Base-by-base conservation (phyloP, 2,113 vertebrate genomes). In the Euleptes europaea region DNA sequence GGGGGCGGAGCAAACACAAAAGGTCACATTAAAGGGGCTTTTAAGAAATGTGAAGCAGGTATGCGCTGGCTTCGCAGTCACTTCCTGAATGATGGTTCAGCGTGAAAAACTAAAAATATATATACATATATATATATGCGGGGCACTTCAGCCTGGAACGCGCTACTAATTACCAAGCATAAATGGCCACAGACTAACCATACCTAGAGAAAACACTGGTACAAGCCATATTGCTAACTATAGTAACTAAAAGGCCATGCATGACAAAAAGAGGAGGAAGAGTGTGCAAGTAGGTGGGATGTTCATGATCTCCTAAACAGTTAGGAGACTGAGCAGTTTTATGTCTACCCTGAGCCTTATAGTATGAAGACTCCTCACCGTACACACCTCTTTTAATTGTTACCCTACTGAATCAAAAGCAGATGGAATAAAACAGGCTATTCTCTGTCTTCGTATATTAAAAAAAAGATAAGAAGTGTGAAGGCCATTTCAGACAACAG, bases 401-500 rank as follows among this genome's bases (percentile, higher is more conserved):
- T 35, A 14, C 35, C 31, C 49, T 33, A 1, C n/a, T 60, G 13
- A 42, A 54, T 90, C 80, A 78, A 26, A 38, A 89, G 75, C 75
- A 0, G 1, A 69, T 76, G n/a, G 63, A 83, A 85, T 71, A 85
- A 77, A 80, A 86, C 7, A 78, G 84, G 60, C 84, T 87, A 91
- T 42, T 88, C 82, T 91, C 92, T 88, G 76, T 44, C 74, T 67
- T 79, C 78, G 47, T 19, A 85, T 87, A 84, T 67, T 54, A 19
- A 2, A 15, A 17, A 88, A 85, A n/a, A n/a, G n/a, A n/a, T 9
- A 80, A 23, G 91, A 92, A 90, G 60, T 4, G 76, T 78, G 76
- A 92, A 83, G 90, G 80, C 82, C 67, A 76, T 69, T 87, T 3
- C 2, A 87, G 74, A 86, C 71, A 93, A 90, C 42, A 89, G 84